Evolutionary conservation across 1,140 invertebrate species (phyloP).

Genomic region (Bombus pyrosoma): DNA sequence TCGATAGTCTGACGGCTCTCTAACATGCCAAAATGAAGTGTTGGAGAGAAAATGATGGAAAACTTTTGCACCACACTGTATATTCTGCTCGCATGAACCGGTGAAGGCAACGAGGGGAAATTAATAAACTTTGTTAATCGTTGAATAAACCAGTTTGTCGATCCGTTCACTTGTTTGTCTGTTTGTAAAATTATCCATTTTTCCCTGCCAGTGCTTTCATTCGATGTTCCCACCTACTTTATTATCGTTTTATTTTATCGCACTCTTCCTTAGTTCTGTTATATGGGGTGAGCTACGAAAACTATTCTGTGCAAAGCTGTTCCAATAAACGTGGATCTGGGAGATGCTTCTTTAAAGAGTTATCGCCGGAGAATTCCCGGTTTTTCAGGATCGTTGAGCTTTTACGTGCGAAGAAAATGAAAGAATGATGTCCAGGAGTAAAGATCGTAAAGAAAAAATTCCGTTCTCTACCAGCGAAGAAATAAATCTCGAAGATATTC

Average conservation of each 20-base stretch:
- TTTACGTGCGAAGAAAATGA: constrained; percentile 3
- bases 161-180: neutral
- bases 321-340: neutral
- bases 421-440: neutral
- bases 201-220: neutral
- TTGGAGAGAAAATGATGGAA: neutral
- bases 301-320: neutral
- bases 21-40: no score
- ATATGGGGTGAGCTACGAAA: neutral
- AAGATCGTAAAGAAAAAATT: no score
- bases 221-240: neutral
- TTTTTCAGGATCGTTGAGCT: neutral
- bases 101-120: neutral
- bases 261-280: neutral
- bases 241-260: neutral
- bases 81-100: neutral
- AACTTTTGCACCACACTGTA: neutral
- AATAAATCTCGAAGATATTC: no score
- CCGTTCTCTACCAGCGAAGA: no score
- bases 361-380: neutral
- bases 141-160: constrained; percentile 13
- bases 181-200: neutral
- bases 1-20: no score
- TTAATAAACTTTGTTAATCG: neutral
- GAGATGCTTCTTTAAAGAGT: neutral